phyloP scores from a whole-genome alignment of 2,113 vertebrate species.

The Maccullochella peelii region DNA sequence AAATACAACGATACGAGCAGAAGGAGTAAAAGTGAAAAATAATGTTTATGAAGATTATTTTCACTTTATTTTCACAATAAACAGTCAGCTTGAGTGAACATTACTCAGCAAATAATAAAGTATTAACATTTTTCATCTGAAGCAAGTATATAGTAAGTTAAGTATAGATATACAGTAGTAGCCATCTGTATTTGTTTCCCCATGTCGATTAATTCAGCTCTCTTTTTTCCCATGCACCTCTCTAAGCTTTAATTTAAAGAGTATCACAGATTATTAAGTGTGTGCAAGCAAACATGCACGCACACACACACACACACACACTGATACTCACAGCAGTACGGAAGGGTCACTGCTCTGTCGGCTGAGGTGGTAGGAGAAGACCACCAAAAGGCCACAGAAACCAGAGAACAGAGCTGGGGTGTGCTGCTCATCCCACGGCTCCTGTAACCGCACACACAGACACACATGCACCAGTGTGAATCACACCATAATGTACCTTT shows the following conservation, averaged over 20 bases:
- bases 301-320: conserved; percentile 9
- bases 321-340: conserved; percentile 89
- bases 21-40: not conserved
- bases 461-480: conserved; percentile 2
- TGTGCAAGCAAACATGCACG: conserved; percentile 4
- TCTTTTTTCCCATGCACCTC: not conserved
- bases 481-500: not conserved
- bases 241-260: not conserved
- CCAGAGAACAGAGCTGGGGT: conserved; percentile 95
- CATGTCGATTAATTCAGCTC: not conserved
- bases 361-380: conserved; percentile 96
- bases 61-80: not conserved
- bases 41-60: not conserved
- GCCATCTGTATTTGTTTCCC: not conserved
- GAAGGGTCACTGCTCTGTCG: conserved; percentile 97
- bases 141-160: no score
- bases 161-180: no score
- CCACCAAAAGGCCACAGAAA: conserved; percentile 95
- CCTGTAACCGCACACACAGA: conserved; percentile 82
- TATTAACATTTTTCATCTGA: not conserved
- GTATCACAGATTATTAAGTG: not conserved
- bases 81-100: no score
- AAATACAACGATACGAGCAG: not conserved
- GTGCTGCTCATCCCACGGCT: conserved; percentile 96
- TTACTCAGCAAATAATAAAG: not conserved